phyloP scores from a whole-genome alignment of 2,797 vertebrate genomes.

The Darevskia mixta region DNA sequence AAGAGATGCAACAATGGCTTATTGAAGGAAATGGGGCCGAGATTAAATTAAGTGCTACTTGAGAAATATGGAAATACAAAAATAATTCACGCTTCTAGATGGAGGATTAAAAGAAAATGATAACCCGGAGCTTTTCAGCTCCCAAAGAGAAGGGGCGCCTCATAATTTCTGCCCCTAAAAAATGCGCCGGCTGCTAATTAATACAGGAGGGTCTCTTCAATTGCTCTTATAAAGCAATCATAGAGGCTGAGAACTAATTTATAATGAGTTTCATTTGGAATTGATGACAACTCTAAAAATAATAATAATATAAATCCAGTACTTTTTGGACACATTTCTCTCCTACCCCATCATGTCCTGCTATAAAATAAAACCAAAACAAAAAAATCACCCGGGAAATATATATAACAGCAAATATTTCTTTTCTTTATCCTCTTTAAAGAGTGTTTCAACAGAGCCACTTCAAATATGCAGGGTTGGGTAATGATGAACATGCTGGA shows the following conservation, averaged over 20 bases:
- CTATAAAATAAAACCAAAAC: not conserved
- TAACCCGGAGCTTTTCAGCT: conserved; percentile 82
- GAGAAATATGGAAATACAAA: conserved; percentile 92
- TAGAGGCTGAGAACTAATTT: conserved; percentile 71
- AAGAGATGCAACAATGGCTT: conserved; percentile 94
- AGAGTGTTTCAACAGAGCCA: not conserved
- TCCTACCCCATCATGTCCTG: conserved; percentile 56
- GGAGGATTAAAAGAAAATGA: conserved; percentile 82
- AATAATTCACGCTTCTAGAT: conserved; percentile 82
- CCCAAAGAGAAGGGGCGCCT: conserved; percentile 74
- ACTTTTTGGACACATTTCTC: not conserved
- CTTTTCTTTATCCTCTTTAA: too few species aligned
- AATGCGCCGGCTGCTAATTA: conserved; percentile 81
- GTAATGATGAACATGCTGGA: not conserved
- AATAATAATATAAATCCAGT: too few species aligned
- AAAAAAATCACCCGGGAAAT: not conserved
- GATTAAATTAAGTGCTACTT: conserved; percentile 99
- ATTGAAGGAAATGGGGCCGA: conserved; percentile 97
- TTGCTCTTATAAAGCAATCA: conserved; percentile 67
- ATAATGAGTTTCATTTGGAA: conserved; percentile 75
- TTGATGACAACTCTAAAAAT: conserved; percentile 68
- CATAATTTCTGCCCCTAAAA: conserved; percentile 76
- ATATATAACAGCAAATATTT: not conserved
- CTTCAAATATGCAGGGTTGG: not conserved
- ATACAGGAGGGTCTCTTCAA: conserved; percentile 78